These are phyloP conservation scores for Danio kyathit DNA, from an alignment of 2,797 vertebrate genomes.

Conservation along the genomic window DNA sequence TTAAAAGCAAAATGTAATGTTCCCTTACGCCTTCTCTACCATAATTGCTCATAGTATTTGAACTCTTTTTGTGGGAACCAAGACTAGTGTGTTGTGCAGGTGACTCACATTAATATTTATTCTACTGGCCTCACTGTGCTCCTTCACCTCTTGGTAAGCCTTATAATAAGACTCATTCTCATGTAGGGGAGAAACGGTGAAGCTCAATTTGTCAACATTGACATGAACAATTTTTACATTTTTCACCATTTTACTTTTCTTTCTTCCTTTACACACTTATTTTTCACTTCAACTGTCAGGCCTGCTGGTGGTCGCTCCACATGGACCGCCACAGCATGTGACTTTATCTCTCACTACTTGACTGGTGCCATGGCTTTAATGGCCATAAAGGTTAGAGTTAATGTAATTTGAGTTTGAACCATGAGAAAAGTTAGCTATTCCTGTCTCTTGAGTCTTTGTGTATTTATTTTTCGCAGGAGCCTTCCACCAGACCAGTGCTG, in stretches of 20 bases:
- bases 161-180: too few species aligned
- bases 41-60: too few species aligned
- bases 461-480: slow-evolving; percentile 74
- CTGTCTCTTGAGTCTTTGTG: not conserved
- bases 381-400: slow-evolving; percentile 75
- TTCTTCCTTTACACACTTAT: not conserved
- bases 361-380: slow-evolving; percentile 80
- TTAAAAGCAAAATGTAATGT: too few species aligned
- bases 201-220: too few species aligned
- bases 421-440: not conserved
- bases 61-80: too few species aligned
- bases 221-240: not conserved
- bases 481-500: slow-evolving; percentile 74
- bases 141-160: too few species aligned
- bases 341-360: slow-evolving; percentile 84
- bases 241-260: not conserved
- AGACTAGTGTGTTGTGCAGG: too few species aligned
- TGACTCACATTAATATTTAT: too few species aligned
- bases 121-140: too few species aligned
- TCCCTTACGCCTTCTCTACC: too few species aligned
- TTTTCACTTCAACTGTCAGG: slow-evolving; percentile 70
- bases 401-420: not conserved
- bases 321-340: slow-evolving; percentile 93
- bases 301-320: slow-evolving; percentile 87
- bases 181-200: too few species aligned